phyloP scores from a whole-genome alignment of 1,140 invertebrate species.

The Apis laboriosa region DNA sequence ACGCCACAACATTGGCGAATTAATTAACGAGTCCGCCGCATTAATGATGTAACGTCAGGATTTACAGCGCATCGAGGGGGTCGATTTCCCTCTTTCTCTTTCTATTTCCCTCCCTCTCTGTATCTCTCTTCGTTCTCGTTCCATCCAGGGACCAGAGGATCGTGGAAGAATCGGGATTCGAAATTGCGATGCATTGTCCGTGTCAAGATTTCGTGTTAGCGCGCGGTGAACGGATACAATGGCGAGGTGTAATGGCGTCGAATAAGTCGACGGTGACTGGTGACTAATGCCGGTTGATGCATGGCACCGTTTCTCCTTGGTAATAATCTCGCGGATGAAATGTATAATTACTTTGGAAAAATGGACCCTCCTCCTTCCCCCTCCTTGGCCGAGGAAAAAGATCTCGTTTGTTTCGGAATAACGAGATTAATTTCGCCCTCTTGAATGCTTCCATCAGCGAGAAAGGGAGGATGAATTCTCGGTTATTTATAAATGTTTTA shows the following conservation, averaged over 20 bases:
- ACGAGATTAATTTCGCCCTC: conserved; percentile 21
- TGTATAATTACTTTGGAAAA: conserved; percentile 23
- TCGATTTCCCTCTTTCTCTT: conserved; percentile 6
- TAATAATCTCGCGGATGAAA: conserved; percentile 30
- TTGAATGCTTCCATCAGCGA: neutral
- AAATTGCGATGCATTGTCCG: conserved; percentile 13
- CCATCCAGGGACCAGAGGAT: neutral
- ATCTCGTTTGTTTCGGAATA: conserved; percentile 1
- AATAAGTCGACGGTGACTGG: neutral
- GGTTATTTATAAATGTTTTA: neutral
- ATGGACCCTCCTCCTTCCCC: neutral
- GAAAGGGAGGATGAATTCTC: neutral
- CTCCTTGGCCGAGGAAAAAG: neutral
- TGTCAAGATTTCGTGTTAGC: neutral
- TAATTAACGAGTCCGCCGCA: conserved; percentile 49
- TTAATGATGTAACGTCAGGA: conserved; percentile 53
- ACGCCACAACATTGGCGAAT: conserved; percentile 36
- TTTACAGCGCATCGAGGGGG: conserved; percentile 30
- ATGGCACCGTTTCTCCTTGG: neutral
- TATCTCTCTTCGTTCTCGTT: neutral
- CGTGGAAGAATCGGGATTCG: neutral
- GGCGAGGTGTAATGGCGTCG: conserved; percentile 12
- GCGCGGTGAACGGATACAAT: neutral
- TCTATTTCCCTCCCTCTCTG: neutral
- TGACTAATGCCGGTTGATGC: conserved; percentile 7